Evolutionary conservation across 2,113 vertebrate species (phyloP).

Genomic region (Bos indicus): DNA sequence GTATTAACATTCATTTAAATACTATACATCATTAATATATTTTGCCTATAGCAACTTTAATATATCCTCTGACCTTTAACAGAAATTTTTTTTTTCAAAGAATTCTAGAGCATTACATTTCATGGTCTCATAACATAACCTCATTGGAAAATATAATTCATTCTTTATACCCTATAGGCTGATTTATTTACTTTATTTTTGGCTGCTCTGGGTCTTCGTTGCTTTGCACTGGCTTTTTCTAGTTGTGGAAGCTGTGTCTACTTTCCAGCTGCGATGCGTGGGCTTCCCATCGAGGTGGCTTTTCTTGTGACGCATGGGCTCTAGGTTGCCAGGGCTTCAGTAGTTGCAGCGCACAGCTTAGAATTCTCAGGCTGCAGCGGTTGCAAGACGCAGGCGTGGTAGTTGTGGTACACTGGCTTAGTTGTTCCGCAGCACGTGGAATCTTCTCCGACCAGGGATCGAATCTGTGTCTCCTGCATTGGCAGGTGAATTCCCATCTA

Average conservation of each 20-base stretch:
- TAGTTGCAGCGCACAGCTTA: neutral
- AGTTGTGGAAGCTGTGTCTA: neutral
- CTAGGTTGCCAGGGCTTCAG: neutral
- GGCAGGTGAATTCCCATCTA: neutral
- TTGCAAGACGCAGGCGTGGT: neutral
- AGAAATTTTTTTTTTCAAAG: neutral
- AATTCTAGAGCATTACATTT: neutral
- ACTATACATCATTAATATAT: neutral
- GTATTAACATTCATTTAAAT: neutral
- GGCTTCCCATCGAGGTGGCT: neutral
- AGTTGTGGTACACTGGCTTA: neutral
- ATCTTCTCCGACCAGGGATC: neutral
- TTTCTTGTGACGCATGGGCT: neutral
- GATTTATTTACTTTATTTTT: neutral
- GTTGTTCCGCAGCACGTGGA: neutral
- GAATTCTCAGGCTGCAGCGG: neutral
- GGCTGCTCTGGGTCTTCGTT: neutral
- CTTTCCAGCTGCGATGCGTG: accelerated
- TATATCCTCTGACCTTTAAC: neutral
- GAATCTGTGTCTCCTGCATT: neutral
- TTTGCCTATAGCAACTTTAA: neutral
- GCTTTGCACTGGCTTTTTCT: neutral
- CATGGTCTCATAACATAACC: neutral
- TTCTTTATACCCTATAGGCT: neutral
- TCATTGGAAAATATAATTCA: neutral